Base-by-base conservation (phyloP, 2,797 vertebrate genomes). In the Sternotherus odoratus region DNA sequence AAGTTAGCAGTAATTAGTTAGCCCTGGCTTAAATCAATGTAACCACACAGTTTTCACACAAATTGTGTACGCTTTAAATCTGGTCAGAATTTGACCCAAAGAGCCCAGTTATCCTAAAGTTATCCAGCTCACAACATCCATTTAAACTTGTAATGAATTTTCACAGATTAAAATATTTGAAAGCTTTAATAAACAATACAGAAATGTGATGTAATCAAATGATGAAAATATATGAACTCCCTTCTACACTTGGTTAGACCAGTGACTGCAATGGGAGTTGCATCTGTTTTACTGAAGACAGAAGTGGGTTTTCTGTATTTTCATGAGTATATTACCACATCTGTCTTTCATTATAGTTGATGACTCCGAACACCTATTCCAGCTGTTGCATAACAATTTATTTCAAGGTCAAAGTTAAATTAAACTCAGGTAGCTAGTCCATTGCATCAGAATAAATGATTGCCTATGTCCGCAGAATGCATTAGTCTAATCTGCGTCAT, bases 331-430 rank as follows among this genome's bases (percentile, higher is more conserved):
- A 6, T 46, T 80, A 46, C 54, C 82, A 74, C 48, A 4, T 1
- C 69, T 87, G 79, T 23, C 24, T 3, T 1, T 0, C 36, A 8
- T 16, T 57, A 36, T 16, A 39, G 4, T 50, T 1, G 12, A 1
- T 16, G 26, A 66, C 49, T 11, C 36, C 77, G 23, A 19, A 5
- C 43, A 24, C 33, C 0, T 2, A 50, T 24, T 43, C 63, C 56
- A 2, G 53, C 10, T 36, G 33, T 90, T 86, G 46, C 0, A 0
- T 66, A 53, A 49, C 53, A 3, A 3, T 17, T 54, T 83, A 66
- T 50, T 66, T 63, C 84, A 92, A 95, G 93, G 90, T 93, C 69
- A 79, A 49, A 82, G 33, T 81, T 66, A 51, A 57, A 81, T 89
- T 91, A 88, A 3, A 33, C 24, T 86, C 15, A 16, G 36, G 39